phyloP scores from a whole-genome alignment of 2,113 vertebrate genomes.

The Heterotis niloticus region DNA sequence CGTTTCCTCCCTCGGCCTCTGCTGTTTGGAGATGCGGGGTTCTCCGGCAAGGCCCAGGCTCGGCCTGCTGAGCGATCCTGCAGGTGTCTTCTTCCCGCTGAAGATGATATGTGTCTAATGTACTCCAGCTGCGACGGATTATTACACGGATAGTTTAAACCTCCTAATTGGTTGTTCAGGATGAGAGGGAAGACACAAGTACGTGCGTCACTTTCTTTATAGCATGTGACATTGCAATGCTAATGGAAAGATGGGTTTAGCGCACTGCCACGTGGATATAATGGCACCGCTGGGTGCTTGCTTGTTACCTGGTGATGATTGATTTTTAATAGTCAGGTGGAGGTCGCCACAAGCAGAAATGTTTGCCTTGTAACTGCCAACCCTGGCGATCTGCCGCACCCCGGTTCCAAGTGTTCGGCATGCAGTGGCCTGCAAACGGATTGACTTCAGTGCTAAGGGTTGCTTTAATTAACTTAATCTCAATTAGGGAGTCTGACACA shows the following conservation, averaged over 20 bases:
- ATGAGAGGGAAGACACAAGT: background rate
- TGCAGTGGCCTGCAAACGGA: background rate
- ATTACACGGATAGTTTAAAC: conserved; percentile 26
- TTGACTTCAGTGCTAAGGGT: background rate
- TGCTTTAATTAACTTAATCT: conserved; percentile 13
- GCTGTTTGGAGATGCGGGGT: background rate
- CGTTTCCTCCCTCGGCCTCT: background rate
- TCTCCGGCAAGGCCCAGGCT: background rate
- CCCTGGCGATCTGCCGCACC: too few species aligned
- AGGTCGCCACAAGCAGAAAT: background rate
- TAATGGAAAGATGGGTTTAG: conserved; percentile 10
- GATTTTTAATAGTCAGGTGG: conserved; percentile 23
- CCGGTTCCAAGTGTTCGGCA: background rate
- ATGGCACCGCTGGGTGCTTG: background rate
- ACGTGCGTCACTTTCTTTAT: conserved; percentile 11
- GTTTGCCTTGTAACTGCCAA: background rate
- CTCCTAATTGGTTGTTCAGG: conserved; percentile 18
- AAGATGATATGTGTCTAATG: conserved; percentile 13
- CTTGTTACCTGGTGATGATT: conserved; percentile 18
- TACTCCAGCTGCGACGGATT: conserved; percentile 1
- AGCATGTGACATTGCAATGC: conserved; percentile 12
- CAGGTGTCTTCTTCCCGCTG: background rate
- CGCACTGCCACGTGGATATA: conserved; percentile 12
- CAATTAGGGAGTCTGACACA: conserved; percentile 12
- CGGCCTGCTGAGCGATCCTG: background rate